Base-by-base conservation (phyloP, 2,113 vertebrate genomes). In the Mobula hypostoma region DNA sequence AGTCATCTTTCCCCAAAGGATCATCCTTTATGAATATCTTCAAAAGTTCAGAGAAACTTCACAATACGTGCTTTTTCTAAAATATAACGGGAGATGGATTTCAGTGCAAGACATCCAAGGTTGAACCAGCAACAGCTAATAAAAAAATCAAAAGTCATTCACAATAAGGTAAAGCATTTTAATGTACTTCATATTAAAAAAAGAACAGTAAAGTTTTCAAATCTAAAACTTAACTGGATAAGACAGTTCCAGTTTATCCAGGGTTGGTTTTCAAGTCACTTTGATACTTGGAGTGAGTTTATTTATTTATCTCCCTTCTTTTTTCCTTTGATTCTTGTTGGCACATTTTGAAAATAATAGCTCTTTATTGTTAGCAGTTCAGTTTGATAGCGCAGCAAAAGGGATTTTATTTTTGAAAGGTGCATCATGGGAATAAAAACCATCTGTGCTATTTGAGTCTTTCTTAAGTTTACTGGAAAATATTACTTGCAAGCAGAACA, bases 321-420 rank as follows among this genome's bases (percentile, higher is more conserved):
- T 63, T 36, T 79, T 79, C 17, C 83, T 63, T 87, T 87, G 83
- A 87, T 87, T 87, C 29, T 63, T 87, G 24, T 87, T 87, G 83
- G 58, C 58, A 87, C 27, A 63, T 61, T 61, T 83, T 5, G 9
- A n/a, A 14, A 63, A 87, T 61, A 87, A 63, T 29, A 58, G 9
- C 82, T 27, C 24, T 87, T 63, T 29, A n/a, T 87, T 87, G 83
- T 87, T 27, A n/a, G 27, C 27, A 63, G 83, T 15, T 83, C 58
- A 87, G 83, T 87, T 87, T 63, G 83, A n/a, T 87, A 15, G 83
- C 5, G 24, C 56, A 87, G 27, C 83, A 63, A 87, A 87, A 87
- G 58, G 56, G 12, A 63, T 87, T 87, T 15, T 87, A 12, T n/a
- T 87, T 87, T 63, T 63, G 27, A 87, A 87, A 63, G 56, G 83